These are phyloP conservation scores for Hylia prasina DNA, from an alignment of 2,113 vertebrate genomes.

Conservation along the genomic window DNA sequence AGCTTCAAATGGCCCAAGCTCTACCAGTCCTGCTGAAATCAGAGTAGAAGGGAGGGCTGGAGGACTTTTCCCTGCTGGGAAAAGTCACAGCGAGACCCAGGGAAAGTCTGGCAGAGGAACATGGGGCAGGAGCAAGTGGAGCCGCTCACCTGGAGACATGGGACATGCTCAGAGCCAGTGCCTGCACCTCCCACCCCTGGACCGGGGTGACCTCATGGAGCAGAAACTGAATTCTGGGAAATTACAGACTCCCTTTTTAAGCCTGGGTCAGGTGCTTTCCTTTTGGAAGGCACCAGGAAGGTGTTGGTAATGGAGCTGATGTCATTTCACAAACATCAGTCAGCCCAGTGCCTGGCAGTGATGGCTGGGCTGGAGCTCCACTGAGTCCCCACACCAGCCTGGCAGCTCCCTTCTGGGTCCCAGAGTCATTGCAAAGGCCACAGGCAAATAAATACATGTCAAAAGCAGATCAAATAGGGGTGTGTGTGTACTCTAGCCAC, in stretches of 20 bases:
- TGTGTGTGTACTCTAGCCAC: neutral
- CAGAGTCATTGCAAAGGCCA: neutral
- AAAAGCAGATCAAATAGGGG: neutral
- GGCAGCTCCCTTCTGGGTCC: neutral
- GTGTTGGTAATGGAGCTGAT: neutral
- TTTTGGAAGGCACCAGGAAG: neutral
- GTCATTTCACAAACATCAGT: neutral
- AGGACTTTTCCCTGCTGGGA: neutral
- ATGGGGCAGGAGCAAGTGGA: neutral
- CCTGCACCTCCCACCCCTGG: neutral
- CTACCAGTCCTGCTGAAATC: neutral
- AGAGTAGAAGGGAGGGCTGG: neutral
- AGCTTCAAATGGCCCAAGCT: neutral
- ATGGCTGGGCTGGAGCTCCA: neutral
- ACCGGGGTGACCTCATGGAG: neutral
- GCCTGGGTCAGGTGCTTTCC: neutral
- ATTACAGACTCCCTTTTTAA: neutral
- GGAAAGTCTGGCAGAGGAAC: rapidly evolving
- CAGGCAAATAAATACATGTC: neutral
- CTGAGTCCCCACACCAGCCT: neutral
- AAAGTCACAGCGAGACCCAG: neutral
- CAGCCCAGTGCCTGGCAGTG: neutral
- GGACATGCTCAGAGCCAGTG: neutral
- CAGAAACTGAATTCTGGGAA: neutral
- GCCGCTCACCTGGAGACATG: neutral